Evolutionary conservation across 2,888 invertebrate species (phyloP).

Genomic region (Nephrotoma flavescens): DNA sequence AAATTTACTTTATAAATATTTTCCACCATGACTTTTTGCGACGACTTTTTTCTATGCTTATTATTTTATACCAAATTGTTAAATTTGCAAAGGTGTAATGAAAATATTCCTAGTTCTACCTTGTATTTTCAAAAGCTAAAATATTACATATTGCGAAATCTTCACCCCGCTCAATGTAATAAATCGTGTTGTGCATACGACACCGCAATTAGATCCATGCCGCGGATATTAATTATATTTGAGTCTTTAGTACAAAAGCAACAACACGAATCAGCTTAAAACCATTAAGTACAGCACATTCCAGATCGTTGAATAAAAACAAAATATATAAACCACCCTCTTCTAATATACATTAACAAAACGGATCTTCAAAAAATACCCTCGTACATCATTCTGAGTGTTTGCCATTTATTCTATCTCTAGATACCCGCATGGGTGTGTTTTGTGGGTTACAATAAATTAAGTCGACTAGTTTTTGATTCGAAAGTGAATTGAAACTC

Average conservation of each 20-base stretch:
- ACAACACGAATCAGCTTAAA: not conserved
- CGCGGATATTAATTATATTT: not conserved
- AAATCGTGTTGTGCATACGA: not conserved
- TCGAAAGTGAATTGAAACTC: not conserved
- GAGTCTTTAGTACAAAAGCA: not conserved
- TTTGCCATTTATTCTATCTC: not conserved
- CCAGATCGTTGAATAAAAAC: not conserved
- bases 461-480: not conserved
- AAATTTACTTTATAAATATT: not conserved
- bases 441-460: not conserved
- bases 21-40: not conserved
- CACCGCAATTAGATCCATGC: not conserved
- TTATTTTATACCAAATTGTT: not conserved
- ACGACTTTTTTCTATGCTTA: too few species aligned
- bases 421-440: not conserved
- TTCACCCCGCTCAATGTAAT: not conserved
- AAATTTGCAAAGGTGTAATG: not conserved
- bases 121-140: not conserved
- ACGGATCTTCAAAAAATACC: not conserved
- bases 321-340: not conserved
- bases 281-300: not conserved
- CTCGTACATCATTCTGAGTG: not conserved
- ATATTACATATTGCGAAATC: not conserved
- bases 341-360: not conserved
- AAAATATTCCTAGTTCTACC: not conserved